A percentile compares a stretch with the other conserved stretches of the same genome.
These are phyloP conservation scores for Rhagoletis zephyria DNA, from an alignment of 1,140 invertebrate genomes.

Conservation along the genomic window DNA sequence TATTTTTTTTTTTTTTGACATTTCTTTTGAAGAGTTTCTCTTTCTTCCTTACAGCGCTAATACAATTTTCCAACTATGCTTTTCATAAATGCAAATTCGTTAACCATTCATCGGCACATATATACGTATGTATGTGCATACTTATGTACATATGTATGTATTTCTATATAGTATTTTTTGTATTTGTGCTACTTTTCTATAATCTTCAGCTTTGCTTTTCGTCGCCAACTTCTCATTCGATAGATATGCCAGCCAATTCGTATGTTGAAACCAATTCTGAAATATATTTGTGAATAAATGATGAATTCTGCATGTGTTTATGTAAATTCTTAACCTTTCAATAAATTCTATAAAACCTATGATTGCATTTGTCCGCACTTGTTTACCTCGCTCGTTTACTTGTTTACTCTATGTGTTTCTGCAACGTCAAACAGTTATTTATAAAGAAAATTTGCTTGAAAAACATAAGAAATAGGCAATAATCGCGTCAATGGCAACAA, in stretches of 20 bases:
- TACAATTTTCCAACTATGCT: slow-evolving; percentile 8
- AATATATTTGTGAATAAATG: not conserved
- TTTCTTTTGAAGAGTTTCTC: not conserved
- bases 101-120: not conserved
- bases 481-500: too few relatives aligned
- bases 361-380: slow-evolving; percentile 5
- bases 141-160: not conserved
- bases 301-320: not conserved
- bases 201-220: not conserved
- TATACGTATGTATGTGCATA: too few relatives aligned
- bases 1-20: not conserved
- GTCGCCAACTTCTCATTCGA: not conserved
- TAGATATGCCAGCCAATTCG: slow-evolving; percentile 27
- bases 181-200: not conserved
- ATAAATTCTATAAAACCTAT: not conserved
- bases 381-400: not conserved
- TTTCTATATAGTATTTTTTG: not conserved
- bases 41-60: not conserved
- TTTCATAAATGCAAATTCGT: slow-evolving; percentile 26
- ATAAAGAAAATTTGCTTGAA: not conserved
- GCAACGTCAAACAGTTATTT: not conserved
- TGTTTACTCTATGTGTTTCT: not conserved
- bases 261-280: not conserved
- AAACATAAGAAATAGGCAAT: not conserved
- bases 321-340: not conserved